A percentile compares a stretch with the other conserved stretches of the same genome.
These are phyloP conservation scores for Lasioglossum calceatum DNA, from an alignment of 2,888 invertebrate species.

Conservation along the genomic window DNA sequence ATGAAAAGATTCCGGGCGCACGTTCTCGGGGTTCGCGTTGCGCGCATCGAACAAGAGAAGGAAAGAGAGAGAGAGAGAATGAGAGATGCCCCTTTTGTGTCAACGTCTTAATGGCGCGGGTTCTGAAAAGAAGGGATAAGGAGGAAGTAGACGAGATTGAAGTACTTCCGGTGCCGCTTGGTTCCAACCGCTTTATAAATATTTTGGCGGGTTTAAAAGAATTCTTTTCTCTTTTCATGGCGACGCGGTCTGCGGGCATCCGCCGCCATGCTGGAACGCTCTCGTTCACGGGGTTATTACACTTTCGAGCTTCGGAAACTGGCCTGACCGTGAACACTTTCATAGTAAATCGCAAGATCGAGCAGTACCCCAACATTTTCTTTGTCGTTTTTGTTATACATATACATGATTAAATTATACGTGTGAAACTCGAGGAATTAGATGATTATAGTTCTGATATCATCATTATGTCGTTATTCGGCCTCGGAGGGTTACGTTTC, in stretches of 20 bases:
- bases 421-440: neutral
- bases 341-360: neutral
- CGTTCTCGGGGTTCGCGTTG: neutral
- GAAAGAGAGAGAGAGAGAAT: conserved; percentile 38
- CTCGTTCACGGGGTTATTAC: neutral
- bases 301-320: conserved; percentile 3
- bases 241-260: neutral
- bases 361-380: neutral
- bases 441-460: no score
- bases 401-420: neutral
- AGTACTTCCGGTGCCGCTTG: conserved; percentile 51
- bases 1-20: conserved; percentile 1
- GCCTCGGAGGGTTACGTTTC: no score
- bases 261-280: neutral
- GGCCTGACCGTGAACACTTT: neutral
- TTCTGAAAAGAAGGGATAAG: conserved; percentile 48
- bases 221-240: conserved; percentile 12
- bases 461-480: no score
- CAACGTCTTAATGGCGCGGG: conserved; percentile 56
- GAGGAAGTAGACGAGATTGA: conserved; percentile 55
- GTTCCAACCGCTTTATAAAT: conserved; percentile 26
- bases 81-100: conserved; percentile 50
- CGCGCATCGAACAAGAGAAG: conserved; percentile 28
- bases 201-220: conserved; percentile 26
- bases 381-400: no score